Base-by-base conservation (phyloP, 2,888 invertebrate genomes). In the Amiota mariae region DNA sequence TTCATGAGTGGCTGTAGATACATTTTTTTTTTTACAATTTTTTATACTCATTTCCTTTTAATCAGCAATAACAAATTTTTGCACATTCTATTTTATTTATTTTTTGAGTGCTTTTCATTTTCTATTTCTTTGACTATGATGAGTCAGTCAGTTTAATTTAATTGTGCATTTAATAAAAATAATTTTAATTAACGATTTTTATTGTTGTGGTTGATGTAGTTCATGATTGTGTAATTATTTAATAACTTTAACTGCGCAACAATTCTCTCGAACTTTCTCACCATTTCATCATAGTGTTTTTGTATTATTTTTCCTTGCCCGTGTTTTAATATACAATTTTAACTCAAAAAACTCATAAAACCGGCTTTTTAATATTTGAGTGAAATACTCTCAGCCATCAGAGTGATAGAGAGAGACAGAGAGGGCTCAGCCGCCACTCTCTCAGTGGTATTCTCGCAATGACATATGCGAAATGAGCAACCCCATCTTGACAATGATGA, bases 331-430 rank as follows among this genome's bases (percentile, higher is more conserved):
- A 36, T 24, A 36, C 2, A 13, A 11, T 36, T 61, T 61, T 18
- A 47, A 49, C 66, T 66, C 47, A 20, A 68, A 68, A 15, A 20
- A 57, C 36, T 36, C 36, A 36, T 10, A 59, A 59, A 68, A 68
- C 67, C 67, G 67, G 67, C 67, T 68, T 68, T 68, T 66, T 54
- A 8, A 13, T 63, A 36, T 68, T 68, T 54, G 67, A 68, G 67
- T 68, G 13, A 20, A n/a, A 51, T 54, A 51, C 15, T 47, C 66
- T 15, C 66, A 49, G 6, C 6, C 6, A 24, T 24, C 24, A 24
- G 3, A 24, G 24, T n/a, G n/a, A n/a, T n/a, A 24, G 1, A 24
- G 24, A 24, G 24, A 24, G 24, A 24, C 2, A 24, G 1, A 24
- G 24, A 24, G 24, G 24, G 2, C 36, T 4, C 36, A 24, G 24